Base-by-base conservation (phyloP, 1,140 invertebrate species). In the Drosophila pandora region DNA sequence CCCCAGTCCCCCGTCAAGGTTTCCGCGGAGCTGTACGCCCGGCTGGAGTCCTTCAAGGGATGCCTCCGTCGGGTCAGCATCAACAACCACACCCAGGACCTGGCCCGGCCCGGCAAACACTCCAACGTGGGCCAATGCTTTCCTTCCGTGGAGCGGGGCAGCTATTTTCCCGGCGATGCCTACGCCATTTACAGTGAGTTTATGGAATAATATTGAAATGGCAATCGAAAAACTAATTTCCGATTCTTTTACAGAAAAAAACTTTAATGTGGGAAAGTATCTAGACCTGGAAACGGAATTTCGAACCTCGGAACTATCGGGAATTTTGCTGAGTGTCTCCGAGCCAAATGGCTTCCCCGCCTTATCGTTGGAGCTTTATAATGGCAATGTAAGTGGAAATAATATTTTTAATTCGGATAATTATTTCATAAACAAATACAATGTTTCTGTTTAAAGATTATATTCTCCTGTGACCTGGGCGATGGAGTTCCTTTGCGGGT, bases 61-160 rank as follows among this genome's bases (percentile, higher is more conserved):
- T 98, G 97, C 88, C 94, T 98, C 4, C 93, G 95, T 60, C 94
- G 95, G 30, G 92, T 98, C 43, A 92, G 93, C 48, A 93, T 98
- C 1, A 97, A 97, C 91, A 94, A 95, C 5, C 94, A 94, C 55
- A 92, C 93, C 21, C 94, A 96, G 84, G 96, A 97, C 92, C 93
- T 98, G 82, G 94, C 96, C 22, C 94, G 95, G 2, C 94, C 95
- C 1, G 94, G 94, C 34, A 94, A 93, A 30, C 90, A 93, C 32
- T 94, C 95, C 47, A 94, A 95, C 68, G 96, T 98, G 8, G 96
- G 96, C 0, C 96, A 97, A 79, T 99, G 97, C 92, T 98, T 98
- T 84, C 95, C 95, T 0, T 94, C 94, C 41, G 95, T 98, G 3
- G 97, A 98, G 90, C 93, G 94, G 48, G 97, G 97, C 47, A 96